Conservation (phyloP, 2,888 invertebrate species). For the Drosophila trichaetosa region DNA sequence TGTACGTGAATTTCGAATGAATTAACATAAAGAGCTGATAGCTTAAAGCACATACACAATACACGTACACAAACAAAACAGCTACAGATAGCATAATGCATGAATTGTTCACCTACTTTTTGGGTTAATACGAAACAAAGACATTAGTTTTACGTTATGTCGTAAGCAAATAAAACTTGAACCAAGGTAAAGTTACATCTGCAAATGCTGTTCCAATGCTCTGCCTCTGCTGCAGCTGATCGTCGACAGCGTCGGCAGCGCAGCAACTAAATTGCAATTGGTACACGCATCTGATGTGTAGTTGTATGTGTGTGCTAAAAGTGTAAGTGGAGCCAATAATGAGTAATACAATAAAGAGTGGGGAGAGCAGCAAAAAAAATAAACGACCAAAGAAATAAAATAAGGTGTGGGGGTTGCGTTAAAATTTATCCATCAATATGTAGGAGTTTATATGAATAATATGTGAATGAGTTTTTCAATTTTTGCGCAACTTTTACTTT, state of each 20-base stretch:
- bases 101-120: conserved; percentile 30
- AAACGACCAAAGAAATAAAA: conserved; percentile 22
- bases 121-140: conserved; percentile 24
- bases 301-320: conserved; percentile 39
- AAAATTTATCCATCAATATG: conserved; percentile 19
- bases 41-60: conserved; percentile 19
- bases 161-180: conserved; percentile 52
- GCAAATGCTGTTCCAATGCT: conserved; percentile 7
- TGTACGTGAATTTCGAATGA: conserved; percentile 39
- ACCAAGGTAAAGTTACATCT: conserved; percentile 63
- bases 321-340: conserved; percentile 63
- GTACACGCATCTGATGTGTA: conserved; percentile 41
- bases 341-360: conserved; percentile 51
- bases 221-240: conserved; percentile 6
- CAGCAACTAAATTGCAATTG: conserved; percentile 59
- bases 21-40: conserved; percentile 27
- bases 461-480: conserved; percentile 23
- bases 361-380: conserved; percentile 17
- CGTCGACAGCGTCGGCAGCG: conserved; percentile 30
- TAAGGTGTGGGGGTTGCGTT: conserved; percentile 45
- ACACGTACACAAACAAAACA: conserved; percentile 30
- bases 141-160: conserved; percentile 23
- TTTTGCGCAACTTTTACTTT: conserved; percentile 60
- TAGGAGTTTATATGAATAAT: conserved; percentile 25
- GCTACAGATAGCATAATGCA: conserved; percentile 9